A percentile compares a stretch with the other conserved stretches of the same genome.
These are phyloP conservation scores for Streblospio benedicti DNA, from an alignment of 1,140 invertebrate genomes.

Conservation along the genomic window DNA sequence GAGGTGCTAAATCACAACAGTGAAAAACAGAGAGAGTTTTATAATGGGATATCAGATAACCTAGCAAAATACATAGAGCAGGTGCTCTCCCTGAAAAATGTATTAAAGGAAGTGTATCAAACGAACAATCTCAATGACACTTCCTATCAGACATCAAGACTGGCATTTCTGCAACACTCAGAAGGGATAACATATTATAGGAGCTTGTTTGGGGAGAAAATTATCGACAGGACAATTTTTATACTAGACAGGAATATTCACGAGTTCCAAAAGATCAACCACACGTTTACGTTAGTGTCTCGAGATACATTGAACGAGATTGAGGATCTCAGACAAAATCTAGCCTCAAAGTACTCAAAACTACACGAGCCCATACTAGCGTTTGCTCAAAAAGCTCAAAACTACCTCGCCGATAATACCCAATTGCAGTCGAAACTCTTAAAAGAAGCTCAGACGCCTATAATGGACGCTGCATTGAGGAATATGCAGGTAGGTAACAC, in stretches of 20 bases:
- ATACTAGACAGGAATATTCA: constrained; percentile 2
- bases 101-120: neutral
- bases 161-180: constrained; percentile 4
- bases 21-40: neutral
- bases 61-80: constrained; percentile 10
- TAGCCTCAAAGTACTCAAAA: neutral
- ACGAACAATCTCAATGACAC: constrained; percentile 10
- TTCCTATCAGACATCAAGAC: neutral
- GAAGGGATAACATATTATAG: neutral
- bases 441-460: neutral
- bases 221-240: neutral
- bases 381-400: neutral
- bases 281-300: neutral
- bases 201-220: constrained; percentile 6
- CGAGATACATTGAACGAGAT: neutral
- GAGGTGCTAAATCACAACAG: constrained; percentile 3
- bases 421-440: neutral
- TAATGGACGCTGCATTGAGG: neutral
- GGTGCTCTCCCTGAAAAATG: constrained; percentile 3
- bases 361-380: neutral
- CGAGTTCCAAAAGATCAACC: constrained; percentile 4
- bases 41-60: constrained; percentile 13
- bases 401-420: neutral
- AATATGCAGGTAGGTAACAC: neutral
- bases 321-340: neutral